Evolutionary conservation across 2,888 invertebrate genomes (phyloP), one percentile per base, ranked within the genome.

Genomic region (Parnassius apollo): DNA sequence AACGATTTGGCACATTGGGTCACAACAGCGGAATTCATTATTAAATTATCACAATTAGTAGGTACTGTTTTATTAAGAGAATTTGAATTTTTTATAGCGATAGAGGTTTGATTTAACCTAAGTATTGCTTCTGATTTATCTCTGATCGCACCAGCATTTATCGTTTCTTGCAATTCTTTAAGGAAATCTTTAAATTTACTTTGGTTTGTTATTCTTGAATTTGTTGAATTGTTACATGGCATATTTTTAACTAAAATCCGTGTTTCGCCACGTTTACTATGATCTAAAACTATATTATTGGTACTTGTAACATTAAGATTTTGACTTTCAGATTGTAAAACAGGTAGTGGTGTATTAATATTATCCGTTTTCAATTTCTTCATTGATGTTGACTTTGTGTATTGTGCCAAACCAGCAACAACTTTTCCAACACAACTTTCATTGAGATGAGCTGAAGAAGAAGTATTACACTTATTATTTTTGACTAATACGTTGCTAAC

Each of bases 1-100:
- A 67, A 48, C 69, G 69, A 74, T 86, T 86, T 87, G 80, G 82
- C 80, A 83, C 81, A 68, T 72, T 72, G 79, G 53, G 73, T 68
- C 68, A 72, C 50, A 61, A 18, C 12, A 45, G 51, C 13, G 18
- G 59, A n/a, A 42, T 68, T 12, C 25, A 11, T 18, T 13, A 53
- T 61, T 44, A 54, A 25, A 22, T 57, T 59, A 12, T 18, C 50
- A 18, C 48, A 42, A 35, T 48, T 51, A 4, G 45, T 42, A 46
- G 45, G 12, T 22, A 53, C 42, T 42, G 58, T 18, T 42, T 59
- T 63, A 45, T 48, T 42, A 9, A 51, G 9, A 56, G 44, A 9
- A 2, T 18, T 49, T 46, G 42, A 53, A 44, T 52, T 35, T 42
- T 52, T 57, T 48, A 53, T 42, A 13, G 8, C 9, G 13, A 49